phyloP scores from a whole-genome alignment of 2,113 vertebrate species.

The Proterorhinus semilunaris region DNA sequence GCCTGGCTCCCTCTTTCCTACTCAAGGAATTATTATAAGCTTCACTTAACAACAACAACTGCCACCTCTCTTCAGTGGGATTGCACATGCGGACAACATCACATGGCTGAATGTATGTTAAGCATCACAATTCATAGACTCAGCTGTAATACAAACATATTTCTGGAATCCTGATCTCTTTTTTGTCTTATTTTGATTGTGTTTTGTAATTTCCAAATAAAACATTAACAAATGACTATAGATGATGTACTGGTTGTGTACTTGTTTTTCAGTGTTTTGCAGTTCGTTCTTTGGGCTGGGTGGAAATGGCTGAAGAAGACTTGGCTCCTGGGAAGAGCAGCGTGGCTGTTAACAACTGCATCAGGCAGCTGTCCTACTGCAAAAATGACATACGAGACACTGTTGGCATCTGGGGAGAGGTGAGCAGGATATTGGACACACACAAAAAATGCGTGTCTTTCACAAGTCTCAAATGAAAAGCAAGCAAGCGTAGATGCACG shows the following conservation, averaged over 20 bases:
- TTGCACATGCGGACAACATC: not conserved
- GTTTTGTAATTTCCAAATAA: too few species aligned
- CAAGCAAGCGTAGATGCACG: not conserved
- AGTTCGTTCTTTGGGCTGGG: slow-evolving; percentile 96
- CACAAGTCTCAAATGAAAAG: not conserved
- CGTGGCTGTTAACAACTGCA: slow-evolving; percentile 97
- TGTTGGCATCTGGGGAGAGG: slow-evolving; percentile 99
- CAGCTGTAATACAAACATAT: too few species aligned
- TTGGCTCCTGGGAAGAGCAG: slow-evolving; percentile 96
- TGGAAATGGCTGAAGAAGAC: slow-evolving; percentile 97
- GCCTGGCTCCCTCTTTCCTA: not conserved
- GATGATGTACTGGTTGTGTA: not conserved
- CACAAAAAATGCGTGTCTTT: too few species aligned
- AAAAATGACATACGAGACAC: slow-evolving; percentile 98
- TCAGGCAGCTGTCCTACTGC: slow-evolving; percentile 95
- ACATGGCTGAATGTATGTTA: not conserved
- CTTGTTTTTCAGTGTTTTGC: slow-evolving; percentile 86
- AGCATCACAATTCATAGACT: too few species aligned
- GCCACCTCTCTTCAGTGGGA: not conserved
- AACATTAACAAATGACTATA: not conserved
- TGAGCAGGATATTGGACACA: slow-evolving; percentile 57
- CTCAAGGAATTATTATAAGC: not conserved
- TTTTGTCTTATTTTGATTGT: too few species aligned
- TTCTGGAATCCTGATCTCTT: too few species aligned
- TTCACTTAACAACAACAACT: slow-evolving; percentile 2